phyloP scores from a whole-genome alignment of 1,140 invertebrate species.

The Drosophila ohnishii region DNA sequence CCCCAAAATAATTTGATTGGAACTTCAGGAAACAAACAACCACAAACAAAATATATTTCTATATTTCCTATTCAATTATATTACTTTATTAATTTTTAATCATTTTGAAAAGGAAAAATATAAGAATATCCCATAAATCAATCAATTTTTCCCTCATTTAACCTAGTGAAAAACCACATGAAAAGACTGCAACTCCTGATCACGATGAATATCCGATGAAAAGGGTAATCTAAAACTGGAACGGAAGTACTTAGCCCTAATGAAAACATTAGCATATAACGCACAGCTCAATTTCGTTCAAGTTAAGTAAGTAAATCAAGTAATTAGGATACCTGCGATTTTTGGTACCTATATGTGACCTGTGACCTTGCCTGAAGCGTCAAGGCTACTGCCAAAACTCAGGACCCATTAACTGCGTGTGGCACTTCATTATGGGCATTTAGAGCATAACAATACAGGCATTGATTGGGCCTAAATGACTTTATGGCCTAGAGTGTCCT shows the following conservation, averaged over 20 bases:
- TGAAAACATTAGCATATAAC: conserved; percentile 58
- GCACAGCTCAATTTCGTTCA: conserved; percentile 59
- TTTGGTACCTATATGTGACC: conserved; percentile 30
- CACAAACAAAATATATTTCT: background rate
- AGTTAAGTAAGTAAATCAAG: conserved; percentile 44
- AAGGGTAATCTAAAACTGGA: conserved; percentile 21
- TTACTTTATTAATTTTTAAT: background rate
- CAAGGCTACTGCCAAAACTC: conserved; percentile 52
- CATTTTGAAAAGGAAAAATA: background rate
- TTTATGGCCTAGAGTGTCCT: conserved; percentile 65
- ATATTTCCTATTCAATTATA: background rate
- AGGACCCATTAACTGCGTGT: conserved; percentile 78
- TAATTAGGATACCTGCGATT: conserved; percentile 49
- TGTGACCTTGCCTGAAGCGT: conserved; percentile 54
- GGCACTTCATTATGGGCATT: conserved; percentile 81
- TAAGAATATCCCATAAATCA: no score
- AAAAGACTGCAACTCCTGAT: background rate
- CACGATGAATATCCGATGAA: conserved; percentile 25
- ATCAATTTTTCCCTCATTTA: no score
- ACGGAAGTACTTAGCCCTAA: conserved; percentile 66
- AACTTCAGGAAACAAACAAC: no score
- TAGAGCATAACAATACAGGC: conserved; percentile 61
- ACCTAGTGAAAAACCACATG: conserved; percentile 4
- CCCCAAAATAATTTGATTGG: no score
- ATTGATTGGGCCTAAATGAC: conserved; percentile 60